phyloP scores from a whole-genome alignment of 2,888 invertebrate genomes.

The Netelia inedita region DNA sequence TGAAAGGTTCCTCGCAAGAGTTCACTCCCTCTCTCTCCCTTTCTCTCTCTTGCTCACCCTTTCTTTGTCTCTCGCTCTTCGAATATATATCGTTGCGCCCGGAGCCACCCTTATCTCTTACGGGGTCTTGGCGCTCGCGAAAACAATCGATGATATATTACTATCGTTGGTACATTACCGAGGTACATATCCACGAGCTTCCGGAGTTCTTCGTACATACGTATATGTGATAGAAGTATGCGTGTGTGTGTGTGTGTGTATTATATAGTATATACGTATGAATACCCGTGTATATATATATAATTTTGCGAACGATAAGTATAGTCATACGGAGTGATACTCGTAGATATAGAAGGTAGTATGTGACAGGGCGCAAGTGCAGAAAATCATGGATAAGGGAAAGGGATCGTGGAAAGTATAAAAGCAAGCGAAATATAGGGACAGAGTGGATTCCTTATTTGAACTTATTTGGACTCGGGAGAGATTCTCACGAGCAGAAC shows the following conservation, averaged over 20 bases:
- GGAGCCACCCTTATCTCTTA: slow-evolving; percentile 70
- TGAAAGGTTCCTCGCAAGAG: background rate
- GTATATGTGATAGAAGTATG: slow-evolving; percentile 13
- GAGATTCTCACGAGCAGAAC: background rate
- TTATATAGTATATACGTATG: too few relatives aligned
- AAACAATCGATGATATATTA: slow-evolving; percentile 73
- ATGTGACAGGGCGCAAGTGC: background rate
- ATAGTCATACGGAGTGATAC: background rate
- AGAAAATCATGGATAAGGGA: slow-evolving; percentile 48
- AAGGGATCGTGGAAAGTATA: slow-evolving; percentile 31
- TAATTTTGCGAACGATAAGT: background rate
- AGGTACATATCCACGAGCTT: slow-evolving; percentile 44
- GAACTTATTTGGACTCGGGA: background rate
- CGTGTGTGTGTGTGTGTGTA: background rate
- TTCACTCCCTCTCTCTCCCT: background rate
- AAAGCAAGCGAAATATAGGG: background rate
- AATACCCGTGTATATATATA: background rate
- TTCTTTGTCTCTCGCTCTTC: slow-evolving; percentile 27
- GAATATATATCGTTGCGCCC: slow-evolving; percentile 61
- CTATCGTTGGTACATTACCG: slow-evolving; percentile 68
- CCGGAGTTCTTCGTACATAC: slow-evolving; percentile 36
- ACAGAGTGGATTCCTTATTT: background rate
- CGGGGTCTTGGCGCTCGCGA: slow-evolving; percentile 71
- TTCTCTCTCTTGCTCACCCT: background rate
- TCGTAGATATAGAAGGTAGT: background rate